These are phyloP conservation scores for Limnephilus auricula DNA, from an alignment of 2,888 invertebrate genomes.

Conservation along the genomic window DNA sequence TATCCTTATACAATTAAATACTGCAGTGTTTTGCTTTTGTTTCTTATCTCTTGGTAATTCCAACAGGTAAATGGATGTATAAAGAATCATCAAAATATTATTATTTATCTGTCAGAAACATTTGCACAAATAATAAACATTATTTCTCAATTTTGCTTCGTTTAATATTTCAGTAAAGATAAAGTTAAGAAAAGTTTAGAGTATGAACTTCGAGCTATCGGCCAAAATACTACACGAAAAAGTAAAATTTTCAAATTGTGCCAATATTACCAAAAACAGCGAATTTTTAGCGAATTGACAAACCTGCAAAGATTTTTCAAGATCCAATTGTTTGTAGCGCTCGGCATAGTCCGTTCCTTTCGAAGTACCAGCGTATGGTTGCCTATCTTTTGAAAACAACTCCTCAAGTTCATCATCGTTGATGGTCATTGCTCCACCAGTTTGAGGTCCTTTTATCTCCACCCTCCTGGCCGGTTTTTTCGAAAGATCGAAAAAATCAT, in stretches of 20 bases:
- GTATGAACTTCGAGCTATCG: neutral
- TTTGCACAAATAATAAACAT: neutral
- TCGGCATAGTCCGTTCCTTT: slow-evolving; percentile 72
- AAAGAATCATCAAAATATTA: neutral
- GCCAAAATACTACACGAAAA: neutral
- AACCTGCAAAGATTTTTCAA: slow-evolving; percentile 39
- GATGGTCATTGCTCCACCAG: slow-evolving; percentile 70
- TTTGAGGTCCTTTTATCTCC: slow-evolving; percentile 72
- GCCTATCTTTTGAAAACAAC: slow-evolving; percentile 71
- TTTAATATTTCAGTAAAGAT: neutral
- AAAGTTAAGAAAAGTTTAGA: neutral
- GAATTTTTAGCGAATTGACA: neutral
- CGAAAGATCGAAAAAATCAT: slow-evolving; percentile 72
- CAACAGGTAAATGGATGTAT: no score
- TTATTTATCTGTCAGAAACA: neutral
- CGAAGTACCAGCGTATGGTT: slow-evolving; percentile 70
- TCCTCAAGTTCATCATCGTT: slow-evolving; percentile 66
- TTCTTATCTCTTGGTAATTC: no score
- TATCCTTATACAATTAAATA: no score
- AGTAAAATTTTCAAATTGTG: neutral
- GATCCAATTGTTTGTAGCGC: slow-evolving; percentile 45
- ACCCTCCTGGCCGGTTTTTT: slow-evolving; percentile 70
- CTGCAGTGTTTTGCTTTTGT: no score
- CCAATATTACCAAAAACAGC: neutral
- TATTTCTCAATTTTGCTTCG: neutral